Conservation (phyloP, 2,797 vertebrate genomes). For the Limnodromus scolopaceus region DNA sequence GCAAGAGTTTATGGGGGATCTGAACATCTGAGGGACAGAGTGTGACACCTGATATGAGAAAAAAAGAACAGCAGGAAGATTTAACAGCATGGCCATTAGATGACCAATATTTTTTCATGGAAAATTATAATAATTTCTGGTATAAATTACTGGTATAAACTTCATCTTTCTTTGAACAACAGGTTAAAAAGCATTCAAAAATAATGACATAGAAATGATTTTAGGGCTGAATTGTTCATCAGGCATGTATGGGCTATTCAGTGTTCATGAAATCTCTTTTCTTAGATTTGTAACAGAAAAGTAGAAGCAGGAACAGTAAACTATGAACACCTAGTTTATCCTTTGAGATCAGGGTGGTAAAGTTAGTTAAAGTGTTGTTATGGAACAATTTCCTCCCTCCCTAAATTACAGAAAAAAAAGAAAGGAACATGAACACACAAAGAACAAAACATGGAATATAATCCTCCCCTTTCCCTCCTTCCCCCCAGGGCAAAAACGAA, state of each 20-base stretch:
- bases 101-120: neutral
- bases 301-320: neutral
- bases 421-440: neutral
- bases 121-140: neutral
- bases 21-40: neutral
- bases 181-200: neutral
- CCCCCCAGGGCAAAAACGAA: constrained; percentile 6
- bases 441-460: neutral
- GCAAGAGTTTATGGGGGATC: neutral
- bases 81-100: neutral
- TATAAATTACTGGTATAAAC: neutral
- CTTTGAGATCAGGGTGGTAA: neutral
- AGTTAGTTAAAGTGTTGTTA: neutral
- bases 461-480: neutral
- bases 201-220: neutral
- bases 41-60: neutral
- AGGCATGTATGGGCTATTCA: neutral
- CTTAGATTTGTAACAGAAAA: neutral
- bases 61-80: neutral
- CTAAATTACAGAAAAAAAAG: neutral
- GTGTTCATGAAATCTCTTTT: neutral
- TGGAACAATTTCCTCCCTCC: neutral
- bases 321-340: neutral
- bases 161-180: neutral
- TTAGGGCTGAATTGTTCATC: neutral